Evolutionary conservation across 2,113 vertebrate species (phyloP).

Genomic region (Neogobius melanostomus): DNA sequence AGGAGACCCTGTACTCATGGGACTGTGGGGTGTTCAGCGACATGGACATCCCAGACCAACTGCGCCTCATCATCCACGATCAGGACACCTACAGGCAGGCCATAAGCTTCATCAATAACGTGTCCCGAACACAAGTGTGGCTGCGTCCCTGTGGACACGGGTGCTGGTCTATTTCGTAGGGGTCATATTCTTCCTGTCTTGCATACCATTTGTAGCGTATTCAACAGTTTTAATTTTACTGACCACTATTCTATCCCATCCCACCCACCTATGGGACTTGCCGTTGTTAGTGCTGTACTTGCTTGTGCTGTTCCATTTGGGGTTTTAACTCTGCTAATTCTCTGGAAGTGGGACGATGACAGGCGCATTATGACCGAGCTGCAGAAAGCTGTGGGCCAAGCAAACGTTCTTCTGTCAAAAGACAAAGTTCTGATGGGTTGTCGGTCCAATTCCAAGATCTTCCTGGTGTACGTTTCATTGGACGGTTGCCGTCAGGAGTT

Average conservation of each 20-base stretch:
- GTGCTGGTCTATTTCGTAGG: not conserved
- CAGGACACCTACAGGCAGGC: conserved; percentile 50
- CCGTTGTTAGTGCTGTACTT: not conserved
- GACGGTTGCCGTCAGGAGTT: conserved; percentile 46
- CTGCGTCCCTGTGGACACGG: conserved; percentile 19
- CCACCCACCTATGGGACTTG: rapidly evolving
- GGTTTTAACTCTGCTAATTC: rapidly evolving
- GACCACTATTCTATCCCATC: not conserved
- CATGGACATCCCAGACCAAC: conserved; percentile 56
- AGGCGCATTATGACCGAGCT: conserved; percentile 39
- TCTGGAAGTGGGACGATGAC: conserved; percentile 24
- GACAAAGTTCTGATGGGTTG: conserved; percentile 61
- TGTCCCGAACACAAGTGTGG: conserved; percentile 38
- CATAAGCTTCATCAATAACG: conserved; percentile 50
- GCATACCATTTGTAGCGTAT: rapidly evolving
- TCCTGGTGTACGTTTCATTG: conserved; percentile 58
- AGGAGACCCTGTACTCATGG: conserved; percentile 45
- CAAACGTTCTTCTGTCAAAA: conserved; percentile 50
- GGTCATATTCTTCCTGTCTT: rapidly evolving
- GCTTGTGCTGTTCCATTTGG: conserved; percentile 7
- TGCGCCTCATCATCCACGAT: conserved; percentile 58
- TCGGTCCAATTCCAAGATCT: conserved; percentile 42
- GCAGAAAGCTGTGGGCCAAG: conserved; percentile 36
- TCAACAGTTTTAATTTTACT: rapidly evolving
- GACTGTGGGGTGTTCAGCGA: conserved; percentile 60